phyloP scores from a whole-genome alignment of 2,888 invertebrate species.

The Microctonus hyperodae region DNA sequence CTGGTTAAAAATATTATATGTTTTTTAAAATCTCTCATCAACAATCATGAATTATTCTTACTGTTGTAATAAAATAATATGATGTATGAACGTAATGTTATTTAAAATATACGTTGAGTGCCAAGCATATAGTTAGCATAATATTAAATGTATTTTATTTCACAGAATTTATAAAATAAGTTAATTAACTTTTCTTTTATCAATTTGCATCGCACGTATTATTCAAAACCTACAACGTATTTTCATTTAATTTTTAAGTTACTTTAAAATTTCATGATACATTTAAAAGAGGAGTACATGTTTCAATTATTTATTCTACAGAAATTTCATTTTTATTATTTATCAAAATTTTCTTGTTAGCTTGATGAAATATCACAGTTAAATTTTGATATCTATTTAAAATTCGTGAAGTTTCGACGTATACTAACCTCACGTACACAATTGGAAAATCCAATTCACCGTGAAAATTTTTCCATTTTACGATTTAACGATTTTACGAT shows the following conservation, averaged over 20 bases:
- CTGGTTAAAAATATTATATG: background rate
- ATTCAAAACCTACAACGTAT: background rate
- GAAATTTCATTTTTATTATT: background rate
- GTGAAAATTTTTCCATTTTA: conserved; percentile 38
- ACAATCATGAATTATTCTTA: background rate
- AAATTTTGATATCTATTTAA: background rate
- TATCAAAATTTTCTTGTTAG: too few relatives aligned
- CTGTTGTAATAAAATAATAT: background rate
- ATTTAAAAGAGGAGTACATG: too few relatives aligned
- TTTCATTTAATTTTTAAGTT: too few relatives aligned
- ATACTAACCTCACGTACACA: background rate
- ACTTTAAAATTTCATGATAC: too few relatives aligned
- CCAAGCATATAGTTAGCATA: background rate
- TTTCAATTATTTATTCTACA: too few relatives aligned
- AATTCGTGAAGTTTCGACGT: background rate
- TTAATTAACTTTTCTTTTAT: background rate
- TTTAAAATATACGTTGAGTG: background rate
- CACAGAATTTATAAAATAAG: background rate
- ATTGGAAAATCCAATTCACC: background rate
- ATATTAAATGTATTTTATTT: background rate
- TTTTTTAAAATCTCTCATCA: background rate
- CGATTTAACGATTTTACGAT: conserved; percentile 53
- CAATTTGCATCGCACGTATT: background rate
- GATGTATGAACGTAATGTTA: background rate
- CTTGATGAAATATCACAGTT: background rate